Evolutionary conservation across 2,888 invertebrate genomes (phyloP), one percentile per base, ranked within the genome.

Genomic region (Griposia aprilina): DNA sequence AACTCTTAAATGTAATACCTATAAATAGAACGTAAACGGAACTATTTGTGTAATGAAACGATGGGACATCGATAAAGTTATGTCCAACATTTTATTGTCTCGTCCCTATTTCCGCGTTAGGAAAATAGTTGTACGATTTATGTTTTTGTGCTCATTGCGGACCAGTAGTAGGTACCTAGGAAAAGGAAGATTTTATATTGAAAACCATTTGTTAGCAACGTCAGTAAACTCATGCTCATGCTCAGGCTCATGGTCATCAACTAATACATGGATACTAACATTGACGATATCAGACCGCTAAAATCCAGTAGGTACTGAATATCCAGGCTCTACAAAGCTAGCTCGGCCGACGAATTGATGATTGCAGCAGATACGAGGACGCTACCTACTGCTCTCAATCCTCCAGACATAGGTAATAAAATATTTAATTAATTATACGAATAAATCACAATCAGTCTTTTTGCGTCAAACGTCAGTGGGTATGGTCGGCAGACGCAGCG

Each of bases 401-500:
- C 11, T 17, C 20, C n/a, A 36, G 36, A 48, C 81, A 36, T 17
- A 36, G 26, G 15, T 45, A 36, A 59, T 73, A 59, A 79, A 80
- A 65, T 65, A 15, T 60, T 36, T 26, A 63, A 78, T 81, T 30
- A 74, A 50, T n/a, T 23, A 60, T 74, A 48, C 66, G 71, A 72
- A 82, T 79, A 74, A 76, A 85, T 82, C 70, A 63, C 68, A 79
- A 78, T 82, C 78, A 82, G 69, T 68, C 26, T 11, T 76, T 45
- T 57, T 67, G 67, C 65, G 75, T 82, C 75, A 76, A 59, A 62
- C 50, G 30, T 84, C 62, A 65, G 59, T 36, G 3, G 30, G 30
- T 66, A 59, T 69, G 79, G 76, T 73, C 83, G 76, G 86, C 85
- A 77, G 74, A 75, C 83, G 76, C 86, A 86, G 66, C 78, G 82